Base-by-base conservation (phyloP, 2,113 vertebrate species). In the Toxotes jaculatrix region DNA sequence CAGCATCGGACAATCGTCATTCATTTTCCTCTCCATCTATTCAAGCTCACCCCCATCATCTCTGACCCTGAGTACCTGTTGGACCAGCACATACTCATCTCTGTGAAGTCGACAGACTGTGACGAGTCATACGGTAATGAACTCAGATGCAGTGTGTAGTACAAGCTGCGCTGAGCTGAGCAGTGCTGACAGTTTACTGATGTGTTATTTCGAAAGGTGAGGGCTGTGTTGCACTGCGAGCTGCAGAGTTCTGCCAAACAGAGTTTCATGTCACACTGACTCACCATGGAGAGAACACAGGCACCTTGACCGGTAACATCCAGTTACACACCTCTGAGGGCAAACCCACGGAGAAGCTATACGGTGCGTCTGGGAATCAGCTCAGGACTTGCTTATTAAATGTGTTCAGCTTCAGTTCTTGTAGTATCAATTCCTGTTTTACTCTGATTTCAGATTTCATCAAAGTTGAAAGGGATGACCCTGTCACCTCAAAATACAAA, bases 61-160 rank as follows among this genome's bases (percentile, higher is more conserved):
- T 98, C 97, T 11, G 98, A 99, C 89, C 98, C 97, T 0, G 98
- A 99, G 91, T 99, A 99, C 84, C 95, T 99, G 31, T 77, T 99
- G 87, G 98, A 99, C 91, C 98, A 99, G 90, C 98, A 99, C 89
- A 97, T 99, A 85, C 96, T 99, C 60, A 97, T 99, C 65, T 97
- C 97, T 86, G 95, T 99, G 64, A 99, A 99, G 86, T 98, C 98
- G 3, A 97, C 96, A 4, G 98, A 99, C 90, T 96, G 95, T 1
- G 98, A 99, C 4, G 98, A 99, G 87, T 99, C 98, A 1, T 99
- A 98, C 0, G 98, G 98, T 99, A 93, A 95, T 91, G 8, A 73
- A 69, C 14, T 14, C 0, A 4, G 12, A 43, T 14, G 2, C 19
- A 16, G n/a, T 27, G 10, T 40, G 11, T 79, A 0, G 23, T 38